Base-by-base conservation (phyloP, 2,113 vertebrate species). In the Oncorhynchus tshawytscha region DNA sequence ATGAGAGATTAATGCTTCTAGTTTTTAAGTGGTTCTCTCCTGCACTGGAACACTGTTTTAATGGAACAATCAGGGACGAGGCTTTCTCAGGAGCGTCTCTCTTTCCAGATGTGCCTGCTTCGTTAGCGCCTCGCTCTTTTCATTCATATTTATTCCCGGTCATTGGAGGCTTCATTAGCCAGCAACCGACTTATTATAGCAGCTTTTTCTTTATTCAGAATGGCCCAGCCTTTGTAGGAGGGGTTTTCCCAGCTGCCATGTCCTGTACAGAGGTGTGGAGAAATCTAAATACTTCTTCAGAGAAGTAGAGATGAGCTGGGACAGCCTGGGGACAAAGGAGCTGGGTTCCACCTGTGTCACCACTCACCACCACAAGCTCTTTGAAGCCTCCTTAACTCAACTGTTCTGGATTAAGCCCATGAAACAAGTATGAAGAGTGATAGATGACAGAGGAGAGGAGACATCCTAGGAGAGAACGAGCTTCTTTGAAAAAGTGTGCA, bases 151-250 rank as follows among this genome's bases (percentile, higher is more conserved):
- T 88, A 91, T 92, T 81, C 67, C 81, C 24, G 80, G 76, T 84
- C 81, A 78, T 90, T 84, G 85, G 88, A 85, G 85, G 84, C 84
- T 82, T 87, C 84, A 88, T 91, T 94, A 89, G 85, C 86, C 82
- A 82, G 76, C 70, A 71, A 76, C 13, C 27, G 62, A 81, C 88
- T 90, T 90, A 88, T 88, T 89, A 87, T 87, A 88, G 79, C 81
- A 73, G 73, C 78, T 73, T 60, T 87, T 84, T 82, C 80, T 90
- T 87, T 90, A 85, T 88, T 88, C 84, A 81, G 72, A 76, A 67
- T 77, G 71, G 65, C 85, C 76, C 69, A 74, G 57, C 79, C 75
- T 82, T 57, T 76, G 79, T 13, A 15, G 11, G 15, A 51, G 49
- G 15, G 15, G 49, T 71, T 31, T 81, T 76, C 76, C 80, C 84